Evolutionary conservation across 2,113 vertebrate genomes (phyloP).

Genomic region (Chunga burmeisteri): DNA sequence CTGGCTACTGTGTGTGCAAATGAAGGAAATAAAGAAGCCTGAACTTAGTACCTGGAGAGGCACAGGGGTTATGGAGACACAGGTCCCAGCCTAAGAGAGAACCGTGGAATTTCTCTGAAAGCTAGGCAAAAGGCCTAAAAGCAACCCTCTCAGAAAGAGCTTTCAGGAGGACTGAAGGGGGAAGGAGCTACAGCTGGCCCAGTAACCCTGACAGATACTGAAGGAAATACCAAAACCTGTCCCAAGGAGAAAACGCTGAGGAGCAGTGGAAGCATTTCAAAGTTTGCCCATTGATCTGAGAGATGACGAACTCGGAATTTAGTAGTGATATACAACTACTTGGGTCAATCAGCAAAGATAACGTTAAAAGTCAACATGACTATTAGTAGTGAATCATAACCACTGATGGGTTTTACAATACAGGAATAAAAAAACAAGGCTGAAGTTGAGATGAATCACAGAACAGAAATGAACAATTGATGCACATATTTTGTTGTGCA

Average conservation of each 20-base stretch:
- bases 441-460: neutral
- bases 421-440: neutral
- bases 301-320: neutral
- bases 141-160: neutral
- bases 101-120: neutral
- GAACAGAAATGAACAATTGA: neutral
- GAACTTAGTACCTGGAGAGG: neutral
- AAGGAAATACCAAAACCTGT: neutral
- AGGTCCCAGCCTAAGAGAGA: neutral
- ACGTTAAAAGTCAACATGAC: neutral
- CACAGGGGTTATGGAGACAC: neutral
- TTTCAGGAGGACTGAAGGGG: neutral
- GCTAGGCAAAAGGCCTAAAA: neutral
- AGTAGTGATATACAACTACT: neutral
- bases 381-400: neutral
- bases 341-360: neutral
- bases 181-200: neutral
- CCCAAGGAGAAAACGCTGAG: neutral
- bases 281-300: neutral
- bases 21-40: neutral
- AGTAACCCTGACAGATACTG: too few species aligned
- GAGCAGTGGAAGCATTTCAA: neutral
- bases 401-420: neutral
- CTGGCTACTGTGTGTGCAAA: neutral
- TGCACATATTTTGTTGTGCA: neutral